phyloP scores from a whole-genome alignment of 1,140 invertebrate genomes.

The Drosophila bipectinata region DNA sequence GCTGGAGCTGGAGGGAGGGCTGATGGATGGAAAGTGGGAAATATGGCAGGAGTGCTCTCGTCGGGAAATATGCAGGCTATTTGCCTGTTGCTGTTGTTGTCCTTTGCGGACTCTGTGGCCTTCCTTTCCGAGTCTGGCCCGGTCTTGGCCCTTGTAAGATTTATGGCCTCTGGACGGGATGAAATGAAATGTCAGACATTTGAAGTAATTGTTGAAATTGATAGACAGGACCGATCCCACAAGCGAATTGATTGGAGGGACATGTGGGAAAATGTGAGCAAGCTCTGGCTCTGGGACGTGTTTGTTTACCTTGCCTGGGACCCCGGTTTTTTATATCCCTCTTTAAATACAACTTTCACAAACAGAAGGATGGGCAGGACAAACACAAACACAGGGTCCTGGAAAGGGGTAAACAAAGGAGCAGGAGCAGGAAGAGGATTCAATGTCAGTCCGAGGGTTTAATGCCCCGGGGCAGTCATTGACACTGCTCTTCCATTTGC shows the following conservation, averaged over 20 bases:
- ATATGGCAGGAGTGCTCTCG: not conserved
- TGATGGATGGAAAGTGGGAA: not conserved
- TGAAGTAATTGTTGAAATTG: constrained; percentile 69
- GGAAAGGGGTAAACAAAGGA: constrained; percentile 28
- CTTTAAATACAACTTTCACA: constrained; percentile 44
- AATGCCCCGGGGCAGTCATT: constrained; percentile 47
- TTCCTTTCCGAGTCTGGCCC: constrained; percentile 20
- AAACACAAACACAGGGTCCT: constrained; percentile 13
- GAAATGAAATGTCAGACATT: constrained; percentile 53
- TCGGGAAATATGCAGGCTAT: constrained; percentile 50
- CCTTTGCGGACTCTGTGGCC: constrained; percentile 4
- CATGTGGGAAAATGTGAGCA: constrained; percentile 34
- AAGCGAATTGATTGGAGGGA: constrained; percentile 29
- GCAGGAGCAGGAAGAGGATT: constrained; percentile 14
- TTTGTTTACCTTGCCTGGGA: constrained; percentile 28
- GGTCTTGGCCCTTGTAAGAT: constrained; percentile 59
- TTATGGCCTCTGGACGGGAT: constrained; percentile 49
- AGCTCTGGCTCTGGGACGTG: constrained; percentile 2
- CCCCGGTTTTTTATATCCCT: constrained; percentile 25
- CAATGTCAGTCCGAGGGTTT: constrained; percentile 35
- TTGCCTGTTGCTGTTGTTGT: constrained; percentile 61
- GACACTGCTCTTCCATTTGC: constrained; percentile 32
- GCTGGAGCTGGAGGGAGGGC: not conserved
- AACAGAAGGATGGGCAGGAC: constrained; percentile 22
- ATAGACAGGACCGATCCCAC: constrained; percentile 44